phyloP scores from a whole-genome alignment of 2,888 invertebrate genomes.

The Lasius platythorax region DNA sequence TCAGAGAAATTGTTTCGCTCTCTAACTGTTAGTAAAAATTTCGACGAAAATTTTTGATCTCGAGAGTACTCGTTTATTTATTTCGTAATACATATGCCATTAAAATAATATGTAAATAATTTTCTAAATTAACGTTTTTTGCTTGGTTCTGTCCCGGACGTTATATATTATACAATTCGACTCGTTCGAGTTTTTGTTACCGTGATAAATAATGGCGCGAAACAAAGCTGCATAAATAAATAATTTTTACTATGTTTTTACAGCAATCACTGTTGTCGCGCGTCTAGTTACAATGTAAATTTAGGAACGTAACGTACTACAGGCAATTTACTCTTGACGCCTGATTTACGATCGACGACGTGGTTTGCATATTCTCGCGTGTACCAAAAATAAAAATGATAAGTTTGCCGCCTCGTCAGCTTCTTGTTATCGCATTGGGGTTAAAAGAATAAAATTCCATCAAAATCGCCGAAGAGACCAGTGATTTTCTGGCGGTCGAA shows the following conservation, averaged over 20 bases:
- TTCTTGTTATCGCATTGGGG: neutral
- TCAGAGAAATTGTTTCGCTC: neutral
- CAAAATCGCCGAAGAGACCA: neutral
- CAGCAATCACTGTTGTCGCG: neutral
- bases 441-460: neutral
- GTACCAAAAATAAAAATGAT: conserved; percentile 2
- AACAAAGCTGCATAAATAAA: neutral
- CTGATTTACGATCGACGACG: neutral
- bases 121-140: neutral
- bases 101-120: neutral
- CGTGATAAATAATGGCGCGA: neutral
- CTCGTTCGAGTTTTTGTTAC: neutral
- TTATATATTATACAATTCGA: neutral
- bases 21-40: neutral
- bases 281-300: neutral
- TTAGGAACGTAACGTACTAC: neutral
- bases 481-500: conserved; percentile 8
- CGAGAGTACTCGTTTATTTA: neutral
- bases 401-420: neutral
- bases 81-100: neutral
- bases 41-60: neutral
- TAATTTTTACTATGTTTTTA: neutral
- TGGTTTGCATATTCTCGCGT: conserved; percentile 5
- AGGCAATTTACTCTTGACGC: neutral
- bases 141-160: neutral